Percentiles rank a stretch among this genome's conserved stretches.
Conservation (phyloP, 35 echinoderm and acorn worm genomes). For the Hemicentrotus pulcherrimus region DNA sequence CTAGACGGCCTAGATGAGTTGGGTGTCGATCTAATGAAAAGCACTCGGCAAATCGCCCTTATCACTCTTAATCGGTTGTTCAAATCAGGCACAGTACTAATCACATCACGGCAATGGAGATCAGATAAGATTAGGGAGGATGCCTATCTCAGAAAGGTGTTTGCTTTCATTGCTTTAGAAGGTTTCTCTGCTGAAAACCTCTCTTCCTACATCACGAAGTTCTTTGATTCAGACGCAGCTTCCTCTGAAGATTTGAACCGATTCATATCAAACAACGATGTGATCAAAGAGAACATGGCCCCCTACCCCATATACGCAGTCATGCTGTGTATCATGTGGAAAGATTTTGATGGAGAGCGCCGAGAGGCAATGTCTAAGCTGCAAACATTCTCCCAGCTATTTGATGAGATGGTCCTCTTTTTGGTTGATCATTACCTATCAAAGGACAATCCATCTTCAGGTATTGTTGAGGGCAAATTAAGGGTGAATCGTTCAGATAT, state of each 20-base stretch:
- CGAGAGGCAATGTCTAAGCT: too few relatives aligned
- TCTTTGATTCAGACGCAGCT: background rate
- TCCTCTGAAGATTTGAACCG: background rate
- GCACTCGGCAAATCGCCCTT: too few relatives aligned
- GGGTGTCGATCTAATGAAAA: too few relatives aligned
- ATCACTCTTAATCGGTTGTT: too few relatives aligned
- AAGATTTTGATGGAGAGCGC: too few relatives aligned
- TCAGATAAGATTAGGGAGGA: background rate
- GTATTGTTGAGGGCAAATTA: too few relatives aligned
- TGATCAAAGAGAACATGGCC: background rate
- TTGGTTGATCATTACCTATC: too few relatives aligned
- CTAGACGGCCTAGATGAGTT: background rate
- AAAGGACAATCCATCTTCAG: too few relatives aligned
- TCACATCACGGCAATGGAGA: background rate
- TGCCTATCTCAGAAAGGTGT: background rate
- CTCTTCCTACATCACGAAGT: background rate
- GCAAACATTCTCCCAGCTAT: too few relatives aligned
- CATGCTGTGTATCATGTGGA: background rate
- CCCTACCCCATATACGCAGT: background rate
- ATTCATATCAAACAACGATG: background rate
- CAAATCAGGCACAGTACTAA: too few relatives aligned
- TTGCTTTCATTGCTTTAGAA: background rate
- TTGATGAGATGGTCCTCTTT: too few relatives aligned
- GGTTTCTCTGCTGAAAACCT: background rate
- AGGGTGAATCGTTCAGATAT: too few relatives aligned